Base-by-base conservation (phyloP, 2,797 vertebrate species). In the Clarias fuscus region DNA sequence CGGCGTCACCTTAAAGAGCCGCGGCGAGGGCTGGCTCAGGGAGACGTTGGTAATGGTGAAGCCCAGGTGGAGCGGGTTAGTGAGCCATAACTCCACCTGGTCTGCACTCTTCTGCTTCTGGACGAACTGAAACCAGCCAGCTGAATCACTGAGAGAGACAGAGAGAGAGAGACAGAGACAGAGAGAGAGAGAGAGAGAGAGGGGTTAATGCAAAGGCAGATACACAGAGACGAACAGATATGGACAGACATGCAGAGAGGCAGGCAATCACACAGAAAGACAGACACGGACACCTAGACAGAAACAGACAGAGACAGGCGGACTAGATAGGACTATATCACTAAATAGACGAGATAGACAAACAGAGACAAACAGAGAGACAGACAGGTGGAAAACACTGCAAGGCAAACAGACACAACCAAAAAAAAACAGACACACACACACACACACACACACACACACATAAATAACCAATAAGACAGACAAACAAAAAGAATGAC, bases 51-150 rank as follows among this genome's bases (percentile, higher is more conserved):
- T 94, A 91, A 99, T 87, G 33, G 94, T 93, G 91, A 99, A 85
- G 68, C 92, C 93, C 70, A 94, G 93, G 82, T 93, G 92, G 86
- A 96, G 93, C 83, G 95, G 94, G 92, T 97, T 98, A 81, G 93
- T 96, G 92, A 97, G 93, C 98, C 98, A 99, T 84, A 99, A 13
- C 10, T 97, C 97, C 93, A 97, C 97, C 91, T 94, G 92, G 78
- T 96, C 95, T 40, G 93, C 91, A 15, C 91, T 91, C 62, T 94
- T 96, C 89, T 91, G 91, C 10, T 92, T 92, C 87, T 95, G 94
- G 89, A 96, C 96, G 88, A 98, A 91, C 88, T 97, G 96, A 91
- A 98, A 96, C 85, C 95, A 92, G 70, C 91, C 90, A 80, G 94
- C 93, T 86, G 96, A 90, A 86, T 97, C 95, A 88, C 92, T 73